Evolutionary conservation across 2,888 invertebrate genomes (phyloP), one percentile per base, ranked within the genome.

Genomic region (Acrobasis suavella): DNA sequence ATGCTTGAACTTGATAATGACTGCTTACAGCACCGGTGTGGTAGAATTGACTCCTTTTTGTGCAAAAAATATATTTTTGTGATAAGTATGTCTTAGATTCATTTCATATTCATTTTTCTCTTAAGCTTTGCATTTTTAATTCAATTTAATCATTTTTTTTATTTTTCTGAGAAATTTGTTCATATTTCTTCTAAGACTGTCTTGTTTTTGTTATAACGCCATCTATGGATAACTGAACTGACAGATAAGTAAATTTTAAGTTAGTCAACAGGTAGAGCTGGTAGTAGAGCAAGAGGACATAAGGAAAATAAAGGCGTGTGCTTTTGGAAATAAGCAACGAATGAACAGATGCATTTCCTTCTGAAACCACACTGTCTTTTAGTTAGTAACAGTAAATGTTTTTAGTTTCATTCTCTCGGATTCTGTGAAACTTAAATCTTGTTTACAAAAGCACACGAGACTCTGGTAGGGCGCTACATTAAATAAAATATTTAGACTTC

Each of bases 1-100:
- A 86, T 88, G 85, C 85, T 88, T 88, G 88, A 82, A 87, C 83
- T 80, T 81, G 72, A 72, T 66, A 71, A 68, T 74, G 76, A 77
- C 70, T 75, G 75, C 74, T 70, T 66, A 75, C 78, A 75, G 80
- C 64, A 75, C 85, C 81, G 72, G 50, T 75, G 85, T 82, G 85
- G 81, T 73, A 68, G 64, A 72, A 72, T 81, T 75, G 86, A 86
- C 86, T 86, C 83, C 85, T 82, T 74, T 85, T 82, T 60, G 56
- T 64, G 55, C 60, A 64, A 66, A 65, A 64, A 65, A 68, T 46
- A 63, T 15, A 38, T 46, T 58, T 49, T 52, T 65, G 14, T 7
- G 12, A 10, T 7, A 42, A 46, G 2, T n/a, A 10, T 46, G 12
- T 14, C 2, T n/a, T 14, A 14, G 10, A 9, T 7, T 1, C 2